A percentile compares a stretch with the other conserved stretches of the same genome.
Conservation (phyloP, 1,140 invertebrate species). For the Planococcus citri region DNA sequence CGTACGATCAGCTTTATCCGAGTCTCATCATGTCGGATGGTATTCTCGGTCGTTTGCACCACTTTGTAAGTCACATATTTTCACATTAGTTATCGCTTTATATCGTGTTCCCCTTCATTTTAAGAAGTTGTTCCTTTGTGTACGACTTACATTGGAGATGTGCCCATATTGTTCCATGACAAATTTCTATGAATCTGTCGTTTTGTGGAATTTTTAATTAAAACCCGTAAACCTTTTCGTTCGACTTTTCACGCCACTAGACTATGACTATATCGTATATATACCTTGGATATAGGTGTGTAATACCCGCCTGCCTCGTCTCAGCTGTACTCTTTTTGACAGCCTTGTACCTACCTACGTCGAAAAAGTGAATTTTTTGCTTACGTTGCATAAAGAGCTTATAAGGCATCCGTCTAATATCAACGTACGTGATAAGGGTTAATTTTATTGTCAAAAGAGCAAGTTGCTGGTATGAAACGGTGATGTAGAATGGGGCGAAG, state of each 20-base stretch:
- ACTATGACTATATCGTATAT: no score
- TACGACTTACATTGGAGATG: slow-evolving; percentile 13
- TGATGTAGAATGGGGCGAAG: no score
- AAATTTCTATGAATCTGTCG: slow-evolving; percentile 16
- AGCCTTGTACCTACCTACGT: neutral
- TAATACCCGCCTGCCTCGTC: no score
- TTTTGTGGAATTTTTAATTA: slow-evolving; percentile 20
- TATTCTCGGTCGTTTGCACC: slow-evolving; percentile 17
- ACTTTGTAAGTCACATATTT: slow-evolving; percentile 20
- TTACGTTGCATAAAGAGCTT: no score
- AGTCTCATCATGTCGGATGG: slow-evolving; percentile 19
- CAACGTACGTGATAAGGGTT: no score
- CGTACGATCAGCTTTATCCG: slow-evolving; percentile 15
- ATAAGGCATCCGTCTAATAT: no score
- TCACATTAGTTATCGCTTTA: slow-evolving; percentile 19
- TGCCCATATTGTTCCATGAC: slow-evolving; percentile 15
- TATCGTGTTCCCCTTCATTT: slow-evolving; percentile 7
- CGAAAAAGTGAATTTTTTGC: no score
- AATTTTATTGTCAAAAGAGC: no score
- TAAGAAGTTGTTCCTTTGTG: slow-evolving; percentile 10
- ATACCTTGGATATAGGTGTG: no score
- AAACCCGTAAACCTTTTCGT: slow-evolving; percentile 14
- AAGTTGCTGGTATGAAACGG: no score
- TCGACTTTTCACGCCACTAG: neutral
- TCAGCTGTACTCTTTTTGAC: neutral